Evolutionary conservation across 2,888 invertebrate genomes (phyloP).

Genomic region (Athrips mouffetella): DNA sequence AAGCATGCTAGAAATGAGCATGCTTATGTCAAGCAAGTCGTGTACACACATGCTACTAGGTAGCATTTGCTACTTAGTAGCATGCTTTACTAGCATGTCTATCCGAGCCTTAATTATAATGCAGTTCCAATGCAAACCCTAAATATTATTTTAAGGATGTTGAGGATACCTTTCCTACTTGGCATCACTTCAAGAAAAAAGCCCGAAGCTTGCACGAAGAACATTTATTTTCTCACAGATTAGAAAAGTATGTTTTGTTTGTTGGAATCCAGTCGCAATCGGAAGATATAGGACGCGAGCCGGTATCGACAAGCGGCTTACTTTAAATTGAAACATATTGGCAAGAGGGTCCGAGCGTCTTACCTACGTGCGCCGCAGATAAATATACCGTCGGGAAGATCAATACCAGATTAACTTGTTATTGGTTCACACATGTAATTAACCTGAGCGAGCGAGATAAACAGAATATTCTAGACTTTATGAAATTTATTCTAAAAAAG

Average conservation of each 20-base stretch:
- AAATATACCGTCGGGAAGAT: not conserved
- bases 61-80: too few relatives aligned
- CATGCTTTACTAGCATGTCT: too few relatives aligned
- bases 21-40: too few relatives aligned
- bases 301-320: conserved; percentile 73
- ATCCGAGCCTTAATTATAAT: too few relatives aligned
- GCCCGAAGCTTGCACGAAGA: too few relatives aligned
- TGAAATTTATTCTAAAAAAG: not conserved
- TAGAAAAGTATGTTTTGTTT: conserved; percentile 39
- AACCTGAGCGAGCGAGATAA: not conserved
- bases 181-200: too few relatives aligned
- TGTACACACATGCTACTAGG: too few relatives aligned
- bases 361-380: conserved; percentile 28
- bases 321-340: conserved; percentile 76
- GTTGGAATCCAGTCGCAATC: conserved; percentile 50
- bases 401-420: conserved; percentile 13
- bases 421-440: not conserved
- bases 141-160: too few relatives aligned
- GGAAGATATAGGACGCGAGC: conserved; percentile 55
- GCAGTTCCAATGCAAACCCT: too few relatives aligned
- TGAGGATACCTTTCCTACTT: too few relatives aligned
- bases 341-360: conserved; percentile 58
- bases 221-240: conserved; percentile 7
- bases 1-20: too few relatives aligned
- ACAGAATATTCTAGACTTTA: not conserved